A percentile compares a stretch with the other conserved stretches of the same genome.
These are phyloP conservation scores for Papilio machaon DNA, from an alignment of 1,140 invertebrate species.

Conservation along the genomic window DNA sequence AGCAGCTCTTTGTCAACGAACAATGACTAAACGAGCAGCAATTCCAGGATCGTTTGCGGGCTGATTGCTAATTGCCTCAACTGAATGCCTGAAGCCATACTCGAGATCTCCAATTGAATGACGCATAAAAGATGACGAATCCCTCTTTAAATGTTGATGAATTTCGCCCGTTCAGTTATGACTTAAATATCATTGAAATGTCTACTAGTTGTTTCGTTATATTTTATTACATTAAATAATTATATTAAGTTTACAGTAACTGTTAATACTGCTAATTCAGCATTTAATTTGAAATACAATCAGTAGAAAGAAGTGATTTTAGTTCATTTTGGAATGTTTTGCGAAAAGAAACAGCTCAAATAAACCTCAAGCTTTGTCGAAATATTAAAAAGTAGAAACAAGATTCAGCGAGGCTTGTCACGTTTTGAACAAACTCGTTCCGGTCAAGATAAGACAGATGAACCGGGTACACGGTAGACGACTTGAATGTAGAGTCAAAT, in stretches of 20 bases:
- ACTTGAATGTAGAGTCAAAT: slow-evolving; percentile 14
- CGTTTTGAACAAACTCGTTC: slow-evolving; percentile 36
- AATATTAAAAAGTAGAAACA: slow-evolving; percentile 32
- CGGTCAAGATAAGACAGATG: slow-evolving; percentile 36
- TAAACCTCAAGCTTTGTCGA: slow-evolving; percentile 13
- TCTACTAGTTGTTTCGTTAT: neutral
- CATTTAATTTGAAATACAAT: neutral
- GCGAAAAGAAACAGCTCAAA: neutral
- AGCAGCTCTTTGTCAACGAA: slow-evolving; percentile 34
- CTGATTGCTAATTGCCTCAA: slow-evolving; percentile 37
- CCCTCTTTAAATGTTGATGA: slow-evolving; percentile 27
- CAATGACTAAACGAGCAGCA: slow-evolving; percentile 37
- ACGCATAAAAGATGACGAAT: slow-evolving; percentile 35
- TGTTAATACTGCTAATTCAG: too few relatives aligned
- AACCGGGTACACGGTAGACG: slow-evolving; percentile 19
- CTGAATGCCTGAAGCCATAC: slow-evolving; percentile 34
- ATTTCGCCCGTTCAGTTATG: neutral
- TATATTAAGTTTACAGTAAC: neutral
- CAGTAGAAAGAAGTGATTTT: neutral
- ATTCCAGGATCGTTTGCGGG: slow-evolving; percentile 33
- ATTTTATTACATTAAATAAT: neutral
- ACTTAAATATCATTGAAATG: neutral
- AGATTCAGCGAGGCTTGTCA: slow-evolving; percentile 25
- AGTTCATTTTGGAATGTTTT: neutral
- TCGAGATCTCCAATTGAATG: slow-evolving; percentile 34